Conservation (phyloP, 2,113 vertebrate species). For the Xenus cinereus region DNA sequence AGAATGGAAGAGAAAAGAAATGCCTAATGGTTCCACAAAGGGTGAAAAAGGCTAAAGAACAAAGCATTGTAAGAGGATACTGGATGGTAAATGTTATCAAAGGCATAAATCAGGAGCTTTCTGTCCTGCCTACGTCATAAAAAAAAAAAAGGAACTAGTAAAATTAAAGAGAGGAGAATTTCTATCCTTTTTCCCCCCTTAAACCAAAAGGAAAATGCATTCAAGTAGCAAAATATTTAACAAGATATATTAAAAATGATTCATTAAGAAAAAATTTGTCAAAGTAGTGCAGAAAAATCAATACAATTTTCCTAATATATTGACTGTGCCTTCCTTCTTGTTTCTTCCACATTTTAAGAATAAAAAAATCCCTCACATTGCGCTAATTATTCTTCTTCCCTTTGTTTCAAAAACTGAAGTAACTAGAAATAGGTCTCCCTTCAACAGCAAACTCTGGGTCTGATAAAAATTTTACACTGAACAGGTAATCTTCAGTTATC, state of each 20-base stretch:
- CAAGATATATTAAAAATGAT: not conserved
- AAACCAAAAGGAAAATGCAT: not conserved
- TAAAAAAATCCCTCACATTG: not conserved
- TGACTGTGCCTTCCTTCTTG: not conserved
- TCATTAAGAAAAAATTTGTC: not conserved
- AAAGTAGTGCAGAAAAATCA: not conserved
- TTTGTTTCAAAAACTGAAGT: not conserved
- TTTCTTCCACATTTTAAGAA: not conserved
- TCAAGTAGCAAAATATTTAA: not conserved
- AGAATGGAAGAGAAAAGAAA: not conserved
- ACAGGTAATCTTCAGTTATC: not conserved
- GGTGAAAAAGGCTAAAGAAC: not conserved
- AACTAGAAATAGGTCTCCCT: not conserved
- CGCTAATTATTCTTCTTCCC: not conserved
- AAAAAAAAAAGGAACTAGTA: not conserved
- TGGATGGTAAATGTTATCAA: not conserved
- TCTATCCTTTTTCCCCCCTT: accelerated
- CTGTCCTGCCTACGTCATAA: not conserved
- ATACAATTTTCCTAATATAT: not conserved
- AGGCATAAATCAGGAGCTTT: not conserved
- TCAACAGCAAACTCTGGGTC: not conserved
- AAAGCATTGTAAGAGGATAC: not conserved
- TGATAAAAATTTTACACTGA: not conserved
- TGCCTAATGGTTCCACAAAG: not conserved
- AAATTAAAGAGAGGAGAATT: not conserved